Evolutionary conservation across 2,888 invertebrate genomes (phyloP).

Genomic region (Aricia artaxerxes): DNA sequence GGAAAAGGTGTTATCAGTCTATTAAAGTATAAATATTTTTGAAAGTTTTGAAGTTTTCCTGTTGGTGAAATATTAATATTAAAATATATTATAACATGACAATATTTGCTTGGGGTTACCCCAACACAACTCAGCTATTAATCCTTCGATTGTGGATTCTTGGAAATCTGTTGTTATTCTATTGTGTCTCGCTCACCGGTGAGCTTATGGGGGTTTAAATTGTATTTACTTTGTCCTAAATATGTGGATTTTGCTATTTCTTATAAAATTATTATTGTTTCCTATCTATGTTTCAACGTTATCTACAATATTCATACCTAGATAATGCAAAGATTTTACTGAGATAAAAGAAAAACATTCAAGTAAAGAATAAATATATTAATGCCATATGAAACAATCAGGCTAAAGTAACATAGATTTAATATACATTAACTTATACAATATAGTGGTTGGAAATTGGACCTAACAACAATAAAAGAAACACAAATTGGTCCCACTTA

Average conservation of each 20-base stretch:
- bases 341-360: not conserved
- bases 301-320: not conserved
- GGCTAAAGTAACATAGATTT: conserved; percentile 31
- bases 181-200: too few relatives aligned
- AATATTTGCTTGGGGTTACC: too few relatives aligned
- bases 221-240: too few relatives aligned
- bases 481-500: conserved; percentile 46
- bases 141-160: too few relatives aligned
- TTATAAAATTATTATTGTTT: not conserved
- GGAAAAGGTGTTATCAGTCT: too few relatives aligned
- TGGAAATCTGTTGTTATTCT: too few relatives aligned
- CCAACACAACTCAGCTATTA: not conserved
- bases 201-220: too few relatives aligned
- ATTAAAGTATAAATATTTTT: too few relatives aligned
- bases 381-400: conserved; percentile 26
- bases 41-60: too few relatives aligned
- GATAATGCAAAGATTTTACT: not conserved
- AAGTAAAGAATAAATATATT: conserved; percentile 33
- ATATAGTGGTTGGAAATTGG: conserved; percentile 25
- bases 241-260: too few relatives aligned
- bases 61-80: too few relatives aligned
- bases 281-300: not conserved
- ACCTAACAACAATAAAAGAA: conserved; percentile 28
- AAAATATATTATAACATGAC: too few relatives aligned
- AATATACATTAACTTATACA: conserved; percentile 33